Percentiles rank a stretch among this genome's conserved stretches.
phyloP scores from a whole-genome alignment of 2,797 vertebrate genomes.

The Urophycis tenuis region DNA sequence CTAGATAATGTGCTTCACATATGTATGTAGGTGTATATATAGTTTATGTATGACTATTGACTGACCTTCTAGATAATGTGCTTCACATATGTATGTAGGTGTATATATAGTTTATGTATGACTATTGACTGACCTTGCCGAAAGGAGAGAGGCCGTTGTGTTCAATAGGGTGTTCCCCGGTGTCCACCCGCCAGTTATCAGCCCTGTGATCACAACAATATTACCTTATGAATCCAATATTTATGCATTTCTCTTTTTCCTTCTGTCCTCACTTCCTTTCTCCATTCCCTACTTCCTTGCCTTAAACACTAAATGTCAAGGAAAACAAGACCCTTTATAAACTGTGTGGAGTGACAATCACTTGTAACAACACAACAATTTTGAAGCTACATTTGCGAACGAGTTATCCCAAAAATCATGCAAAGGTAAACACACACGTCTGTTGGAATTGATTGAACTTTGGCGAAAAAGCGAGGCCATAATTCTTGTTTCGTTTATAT shows the following conservation, averaged over 20 bases:
- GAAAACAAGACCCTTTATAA: neutral
- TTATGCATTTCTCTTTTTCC: neutral
- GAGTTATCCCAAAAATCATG: neutral
- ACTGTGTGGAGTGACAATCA: neutral
- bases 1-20: no score
- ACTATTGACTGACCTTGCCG: constrained; percentile 77
- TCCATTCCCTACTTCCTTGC: neutral
- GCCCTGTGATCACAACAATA: constrained; percentile 64
- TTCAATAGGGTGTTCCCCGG: constrained; percentile 48
- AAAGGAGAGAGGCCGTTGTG: constrained; percentile 79
- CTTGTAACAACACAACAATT: neutral
- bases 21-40: no score
- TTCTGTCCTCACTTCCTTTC: neutral
- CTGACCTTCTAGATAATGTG: no score
- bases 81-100: neutral
- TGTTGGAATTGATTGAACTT: no score
- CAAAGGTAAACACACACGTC: neutral
- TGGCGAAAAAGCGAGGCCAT: no score
- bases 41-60: no score
- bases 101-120: neutral
- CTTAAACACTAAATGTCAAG: neutral
- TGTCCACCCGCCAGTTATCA: constrained; percentile 91
- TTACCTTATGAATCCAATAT: no score
- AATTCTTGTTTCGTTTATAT: no score
- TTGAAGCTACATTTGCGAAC: neutral